Conservation (phyloP, 1,140 invertebrate species). For the Trinorchestia longiramus region DNA sequence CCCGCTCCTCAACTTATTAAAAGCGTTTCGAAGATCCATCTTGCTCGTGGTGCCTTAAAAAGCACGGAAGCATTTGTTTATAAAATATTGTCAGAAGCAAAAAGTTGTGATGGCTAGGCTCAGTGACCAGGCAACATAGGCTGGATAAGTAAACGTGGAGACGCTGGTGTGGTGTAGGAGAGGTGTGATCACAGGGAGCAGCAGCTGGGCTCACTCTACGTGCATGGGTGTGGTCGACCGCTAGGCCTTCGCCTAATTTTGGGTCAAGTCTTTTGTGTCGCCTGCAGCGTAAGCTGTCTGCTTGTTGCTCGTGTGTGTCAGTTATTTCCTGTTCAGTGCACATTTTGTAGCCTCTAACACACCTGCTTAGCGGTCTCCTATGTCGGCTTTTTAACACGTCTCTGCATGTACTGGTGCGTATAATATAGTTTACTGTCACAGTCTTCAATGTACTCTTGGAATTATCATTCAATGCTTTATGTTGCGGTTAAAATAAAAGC, state of each 20-base stretch:
- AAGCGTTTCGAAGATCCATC: background rate
- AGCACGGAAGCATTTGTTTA: background rate
- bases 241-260: background rate
- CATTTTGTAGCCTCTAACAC: background rate
- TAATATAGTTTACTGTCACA: background rate
- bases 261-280: background rate
- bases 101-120: background rate
- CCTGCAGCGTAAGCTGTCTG: background rate
- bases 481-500: background rate
- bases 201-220: background rate
- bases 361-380: background rate
- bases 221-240: background rate
- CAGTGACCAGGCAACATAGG: background rate
- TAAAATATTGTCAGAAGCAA: background rate
- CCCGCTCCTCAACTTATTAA: background rate
- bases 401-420: background rate
- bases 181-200: background rate
- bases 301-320: background rate
- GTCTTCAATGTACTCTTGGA: background rate
- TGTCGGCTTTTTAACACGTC: background rate
- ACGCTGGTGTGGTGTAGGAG: background rate
- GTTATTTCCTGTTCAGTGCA: background rate
- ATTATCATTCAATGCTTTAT: background rate
- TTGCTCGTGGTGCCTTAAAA: background rate
- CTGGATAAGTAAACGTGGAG: background rate